Evolutionary conservation across 2,888 invertebrate species (phyloP), one percentile per base, ranked within the genome.

Genomic region (Drosophila acutilabella): DNA sequence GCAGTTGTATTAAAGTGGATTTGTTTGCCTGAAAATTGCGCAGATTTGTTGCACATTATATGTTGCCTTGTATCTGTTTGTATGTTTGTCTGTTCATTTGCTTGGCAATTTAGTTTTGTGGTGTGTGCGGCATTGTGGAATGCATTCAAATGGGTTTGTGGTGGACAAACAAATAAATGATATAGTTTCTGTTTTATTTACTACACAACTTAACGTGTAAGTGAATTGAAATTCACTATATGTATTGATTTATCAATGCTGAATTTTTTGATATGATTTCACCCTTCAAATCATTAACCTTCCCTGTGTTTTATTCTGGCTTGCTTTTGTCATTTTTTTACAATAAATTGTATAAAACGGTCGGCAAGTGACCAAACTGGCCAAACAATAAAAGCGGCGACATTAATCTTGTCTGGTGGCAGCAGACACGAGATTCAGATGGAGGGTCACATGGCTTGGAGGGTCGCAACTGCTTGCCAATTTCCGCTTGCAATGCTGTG

Each of bases 401-500:
- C 83, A 84, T 84, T 84, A 88, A 84, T 84, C 83, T 84, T 84
- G 44, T 71, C 62, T 23, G 54, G 40, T 42, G 66, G 57, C 57
- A 51, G 14, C 54, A 74, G 60, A 33, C 47, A 26, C 20, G 57
- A 18, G 1, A n/a, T 1, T 48, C 14, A 1, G 4, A 7, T 4
- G n/a, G 3, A 7, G 42, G 30, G 14, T n/a, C 1, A 7, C 16
- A 8, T 0, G n/a, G 38, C 1, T 16, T 2, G n/a, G 7, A 2
- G n/a, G 30, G 18, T 10, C 65, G 64, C 14, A 68, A 48, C 60
- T 88, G 70, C 83, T 84, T 86, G 89, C 89, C 83, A 84, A 84
- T 84, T 84, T 84, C 89, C 83, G 83, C 56, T 76, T 80, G 89
- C 83, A 88, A 83, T 88, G 89, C 78, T 73, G 73, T 68, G 78